Evolutionary conservation across 2,113 vertebrate genomes (phyloP).

Genomic region (Eidolon helvum): DNA sequence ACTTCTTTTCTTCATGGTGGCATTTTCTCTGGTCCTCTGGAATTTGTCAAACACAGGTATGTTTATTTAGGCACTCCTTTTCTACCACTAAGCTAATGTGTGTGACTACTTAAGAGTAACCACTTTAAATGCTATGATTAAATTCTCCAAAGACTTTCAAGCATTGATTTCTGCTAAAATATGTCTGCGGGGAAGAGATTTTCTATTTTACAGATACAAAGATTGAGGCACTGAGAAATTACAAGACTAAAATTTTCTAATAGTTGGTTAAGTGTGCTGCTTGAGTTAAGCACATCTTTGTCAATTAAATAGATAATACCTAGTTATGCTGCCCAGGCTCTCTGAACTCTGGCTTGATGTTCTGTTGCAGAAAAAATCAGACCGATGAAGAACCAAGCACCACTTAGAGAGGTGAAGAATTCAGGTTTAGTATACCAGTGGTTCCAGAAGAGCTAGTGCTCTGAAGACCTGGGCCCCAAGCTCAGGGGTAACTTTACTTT

Average conservation of each 20-base stretch:
- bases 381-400: too few species aligned
- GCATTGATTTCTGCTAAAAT: neutral
- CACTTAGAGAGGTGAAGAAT: too few species aligned
- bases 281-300: neutral
- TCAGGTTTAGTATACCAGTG: too few species aligned
- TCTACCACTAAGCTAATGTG: neutral
- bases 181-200: neutral
- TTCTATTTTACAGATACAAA: neutral
- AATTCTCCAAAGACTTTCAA: neutral
- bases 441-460: too few species aligned
- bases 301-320: neutral
- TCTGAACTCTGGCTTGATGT: neutral
- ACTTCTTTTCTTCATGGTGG: neutral
- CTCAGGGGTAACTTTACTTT: too few species aligned
- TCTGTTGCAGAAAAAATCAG: too few species aligned
- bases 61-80: neutral
- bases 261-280: neutral
- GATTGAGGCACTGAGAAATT: neutral
- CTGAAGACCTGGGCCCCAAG: too few species aligned
- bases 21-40: neutral
- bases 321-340: neutral
- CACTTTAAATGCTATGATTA: neutral
- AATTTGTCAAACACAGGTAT: neutral
- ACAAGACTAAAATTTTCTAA: neutral
- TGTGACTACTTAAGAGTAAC: neutral